phyloP scores from a whole-genome alignment of 2,797 vertebrate species.

The Pangasius mekongensis region DNA sequence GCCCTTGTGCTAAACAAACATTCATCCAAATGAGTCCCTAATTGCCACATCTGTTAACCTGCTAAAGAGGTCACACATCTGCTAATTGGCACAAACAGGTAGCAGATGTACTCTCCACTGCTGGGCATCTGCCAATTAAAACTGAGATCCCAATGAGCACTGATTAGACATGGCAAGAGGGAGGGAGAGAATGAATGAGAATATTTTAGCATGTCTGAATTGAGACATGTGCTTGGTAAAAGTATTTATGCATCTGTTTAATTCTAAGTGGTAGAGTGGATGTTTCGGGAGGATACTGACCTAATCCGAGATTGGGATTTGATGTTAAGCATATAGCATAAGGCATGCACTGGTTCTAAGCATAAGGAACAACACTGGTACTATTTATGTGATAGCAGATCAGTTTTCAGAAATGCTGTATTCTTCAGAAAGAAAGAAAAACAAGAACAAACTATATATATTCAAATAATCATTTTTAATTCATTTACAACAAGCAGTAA shows the following conservation, averaged over 20 bases:
- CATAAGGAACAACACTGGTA: not conserved
- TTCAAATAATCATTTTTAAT: not conserved
- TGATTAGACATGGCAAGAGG: constrained; percentile 59
- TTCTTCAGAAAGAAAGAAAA: not conserved
- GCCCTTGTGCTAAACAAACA: constrained; percentile 80
- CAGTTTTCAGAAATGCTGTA: not conserved
- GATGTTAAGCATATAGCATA: not conserved
- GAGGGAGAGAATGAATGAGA: not conserved
- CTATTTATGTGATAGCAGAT: not conserved
- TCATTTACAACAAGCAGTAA: not conserved
- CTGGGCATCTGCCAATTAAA: constrained; percentile 75
- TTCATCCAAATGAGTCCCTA: constrained; percentile 86
- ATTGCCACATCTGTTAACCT: constrained; percentile 90
- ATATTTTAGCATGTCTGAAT: constrained; percentile 13
- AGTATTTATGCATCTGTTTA: not conserved
- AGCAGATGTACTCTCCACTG: constrained; percentile 73
- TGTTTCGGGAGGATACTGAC: not conserved
- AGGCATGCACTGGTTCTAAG: too few species aligned
- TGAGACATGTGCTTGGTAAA: constrained; percentile 1
- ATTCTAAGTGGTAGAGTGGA: not conserved
- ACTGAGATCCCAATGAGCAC: constrained; percentile 64
- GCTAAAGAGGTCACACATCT: constrained; percentile 76
- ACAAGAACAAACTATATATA: not conserved
- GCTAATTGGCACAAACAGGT: constrained; percentile 81
- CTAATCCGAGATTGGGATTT: not conserved